Conservation (phyloP, 2,888 invertebrate genomes). For the Danaus chrysippus region DNA sequence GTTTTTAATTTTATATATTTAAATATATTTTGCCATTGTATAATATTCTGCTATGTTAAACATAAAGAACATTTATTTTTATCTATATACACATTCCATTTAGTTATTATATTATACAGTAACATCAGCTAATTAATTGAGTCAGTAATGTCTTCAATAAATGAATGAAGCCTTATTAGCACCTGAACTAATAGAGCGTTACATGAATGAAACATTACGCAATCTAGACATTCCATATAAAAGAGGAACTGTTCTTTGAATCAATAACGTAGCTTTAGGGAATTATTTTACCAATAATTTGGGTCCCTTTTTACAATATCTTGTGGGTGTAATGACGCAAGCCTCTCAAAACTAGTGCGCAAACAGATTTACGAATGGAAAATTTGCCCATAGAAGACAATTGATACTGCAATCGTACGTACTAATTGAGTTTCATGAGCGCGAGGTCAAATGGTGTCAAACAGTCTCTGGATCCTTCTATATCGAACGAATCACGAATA, state of each 20-base stretch:
- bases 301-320: neutral
- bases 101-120: no score
- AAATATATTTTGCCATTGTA: no score
- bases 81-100: no score
- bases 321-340: no score
- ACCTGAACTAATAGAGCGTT: constrained; percentile 2
- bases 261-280: neutral
- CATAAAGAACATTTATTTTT: no score
- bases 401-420: constrained; percentile 23
- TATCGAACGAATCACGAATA: constrained; percentile 2
- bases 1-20: no score
- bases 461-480: constrained; percentile 31
- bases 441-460: constrained; percentile 46
- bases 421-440: constrained; percentile 45
- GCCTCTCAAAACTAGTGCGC: neutral
- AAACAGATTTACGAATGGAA: constrained; percentile 13
- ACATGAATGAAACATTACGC: constrained; percentile 2
- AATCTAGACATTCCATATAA: neutral
- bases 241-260: neutral
- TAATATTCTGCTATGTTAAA: no score
- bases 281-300: neutral
- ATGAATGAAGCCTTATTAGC: neutral
- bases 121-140: no score
- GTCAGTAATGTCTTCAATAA: no score
- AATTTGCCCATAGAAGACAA: constrained; percentile 21